These are phyloP conservation scores for Cepphus grylle DNA, from an alignment of 2,113 vertebrate genomes.

Conservation along the genomic window DNA sequence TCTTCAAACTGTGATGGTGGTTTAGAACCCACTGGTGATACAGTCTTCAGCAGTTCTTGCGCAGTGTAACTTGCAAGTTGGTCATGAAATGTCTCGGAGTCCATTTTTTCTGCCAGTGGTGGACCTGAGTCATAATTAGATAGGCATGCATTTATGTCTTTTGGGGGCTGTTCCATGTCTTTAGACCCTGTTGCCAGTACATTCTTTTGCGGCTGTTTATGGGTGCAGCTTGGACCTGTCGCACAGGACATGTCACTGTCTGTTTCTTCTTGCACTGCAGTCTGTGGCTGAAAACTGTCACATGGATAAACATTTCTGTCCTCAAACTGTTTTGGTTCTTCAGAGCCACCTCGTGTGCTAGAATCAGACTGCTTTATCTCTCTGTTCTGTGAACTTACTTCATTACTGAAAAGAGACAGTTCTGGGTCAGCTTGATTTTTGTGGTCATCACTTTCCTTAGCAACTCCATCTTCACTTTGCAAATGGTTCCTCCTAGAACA, in stretches of 20 bases:
- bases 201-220: conserved; percentile 6
- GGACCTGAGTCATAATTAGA: background rate
- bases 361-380: background rate
- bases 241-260: background rate
- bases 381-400: background rate
- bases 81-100: background rate
- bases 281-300: background rate
- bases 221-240: conserved; percentile 1
- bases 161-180: background rate
- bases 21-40: background rate
- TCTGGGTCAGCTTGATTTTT: background rate
- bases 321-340: background rate
- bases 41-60: background rate
- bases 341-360: background rate
- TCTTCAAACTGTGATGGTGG: background rate
- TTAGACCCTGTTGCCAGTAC: background rate
- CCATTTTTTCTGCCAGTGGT: background rate
- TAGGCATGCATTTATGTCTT: background rate
- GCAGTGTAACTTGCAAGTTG: background rate
- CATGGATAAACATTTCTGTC: background rate
- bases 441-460: background rate
- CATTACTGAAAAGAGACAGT: background rate
- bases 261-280: background rate
- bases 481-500: background rate
- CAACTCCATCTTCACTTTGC: background rate